Base-by-base conservation (phyloP, 1,140 invertebrate genomes). In the Conopomorpha cramerella region DNA sequence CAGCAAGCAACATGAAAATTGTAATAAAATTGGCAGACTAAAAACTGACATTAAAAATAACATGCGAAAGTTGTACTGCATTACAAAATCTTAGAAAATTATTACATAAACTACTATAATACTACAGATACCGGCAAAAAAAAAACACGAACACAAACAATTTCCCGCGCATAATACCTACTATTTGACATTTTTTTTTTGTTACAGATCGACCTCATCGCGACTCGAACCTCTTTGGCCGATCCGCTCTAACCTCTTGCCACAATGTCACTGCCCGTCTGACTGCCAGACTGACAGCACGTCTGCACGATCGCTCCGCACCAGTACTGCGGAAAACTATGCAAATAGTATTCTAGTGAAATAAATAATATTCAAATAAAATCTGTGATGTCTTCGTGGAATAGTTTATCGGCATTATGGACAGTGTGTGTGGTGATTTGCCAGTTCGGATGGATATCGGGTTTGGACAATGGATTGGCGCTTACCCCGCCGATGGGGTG, bases 401-500 rank as follows among this genome's bases (percentile, higher is more conserved):
- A 53, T 39, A 60, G 49, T 34, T 53, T 53, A 52, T 61, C 51
- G 27, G 58, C 46, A 26, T 39, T 57, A 23, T 68, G 62, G 58
- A 55, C 47, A 26, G 49, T 56, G 39, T 51, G 59, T 41, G 51
- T 64, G 39, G 51, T 70, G 34, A 26, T 68, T 31, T 68, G 61
- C 45, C 47, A 51, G 26, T 45, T 63, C 45, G 65, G 60, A 7
- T 59, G 50, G 23, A 54, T 74, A 55, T 39, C 77, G 8, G 64
- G 65, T 0, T 32, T 93, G 41, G 89, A 94, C 45, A 94, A 94
- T 84, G 92, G 91, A 4, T 57, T 94, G 44, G 91, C 87, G 3
- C 73, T 83, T 36, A 93, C 90, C 38, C 93, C 93, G 13, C 93
- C 93, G 0, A 89, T 89, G 87, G 86, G 85, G 18, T 97, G 94